Conservation (phyloP, 2,113 vertebrate species). For the Protomyctophum bolini region DNA sequence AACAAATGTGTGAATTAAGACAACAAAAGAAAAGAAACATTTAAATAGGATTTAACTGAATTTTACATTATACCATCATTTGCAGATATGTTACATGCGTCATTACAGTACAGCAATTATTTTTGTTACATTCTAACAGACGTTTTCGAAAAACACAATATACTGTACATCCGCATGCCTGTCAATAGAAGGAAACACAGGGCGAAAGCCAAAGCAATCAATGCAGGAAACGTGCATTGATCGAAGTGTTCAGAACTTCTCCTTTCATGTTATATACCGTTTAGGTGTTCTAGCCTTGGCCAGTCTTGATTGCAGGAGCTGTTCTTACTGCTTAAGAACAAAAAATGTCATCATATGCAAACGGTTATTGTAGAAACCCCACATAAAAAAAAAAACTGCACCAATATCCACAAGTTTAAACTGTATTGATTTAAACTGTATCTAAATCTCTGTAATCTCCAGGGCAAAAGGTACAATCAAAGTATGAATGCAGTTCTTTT, state of each 20-base stretch:
- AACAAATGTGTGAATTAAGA: conserved; percentile 20
- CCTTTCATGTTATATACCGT: too few species aligned
- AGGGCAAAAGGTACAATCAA: background rate
- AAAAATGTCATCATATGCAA: background rate
- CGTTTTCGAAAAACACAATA: too few species aligned
- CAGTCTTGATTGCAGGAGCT: conserved; percentile 3
- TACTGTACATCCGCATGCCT: too few species aligned
- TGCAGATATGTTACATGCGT: too few species aligned
- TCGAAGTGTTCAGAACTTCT: too few species aligned
- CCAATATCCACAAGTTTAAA: background rate
- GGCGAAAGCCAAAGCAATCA: too few species aligned
- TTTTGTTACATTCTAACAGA: too few species aligned
- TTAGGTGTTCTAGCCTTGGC: background rate
- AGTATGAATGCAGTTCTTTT: background rate
- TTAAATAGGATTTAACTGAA: conserved; percentile 4
- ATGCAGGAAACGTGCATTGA: too few species aligned
- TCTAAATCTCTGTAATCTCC: background rate
- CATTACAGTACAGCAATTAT: too few species aligned
- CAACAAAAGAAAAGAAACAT: background rate
- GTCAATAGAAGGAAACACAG: too few species aligned
- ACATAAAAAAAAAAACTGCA: background rate
- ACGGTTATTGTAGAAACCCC: background rate
- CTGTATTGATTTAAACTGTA: background rate
- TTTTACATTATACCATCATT: background rate
- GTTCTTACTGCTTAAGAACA: background rate